Percentiles rank a stretch among this genome's conserved stretches.
These are phyloP conservation scores for Trachops cirrhosus DNA, from an alignment of 2,797 vertebrate species.

Conservation along the genomic window DNA sequence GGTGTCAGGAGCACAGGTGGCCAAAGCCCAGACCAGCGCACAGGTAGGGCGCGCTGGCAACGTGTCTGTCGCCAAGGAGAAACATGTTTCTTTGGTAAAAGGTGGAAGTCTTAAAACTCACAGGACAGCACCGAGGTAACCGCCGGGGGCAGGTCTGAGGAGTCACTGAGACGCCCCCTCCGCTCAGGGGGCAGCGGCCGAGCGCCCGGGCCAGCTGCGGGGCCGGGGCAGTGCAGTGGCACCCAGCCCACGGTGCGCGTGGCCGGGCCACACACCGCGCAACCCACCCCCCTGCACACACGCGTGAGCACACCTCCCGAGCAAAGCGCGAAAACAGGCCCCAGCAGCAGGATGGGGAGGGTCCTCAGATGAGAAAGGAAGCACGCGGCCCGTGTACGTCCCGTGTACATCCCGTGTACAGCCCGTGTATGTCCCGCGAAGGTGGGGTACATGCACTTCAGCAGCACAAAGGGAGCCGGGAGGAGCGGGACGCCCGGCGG, in stretches of 20 bases:
- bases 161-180: no score
- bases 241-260: no score
- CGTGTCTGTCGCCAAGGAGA: not conserved
- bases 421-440: no score
- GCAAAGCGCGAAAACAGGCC: no score
- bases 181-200: no score
- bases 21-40: no score
- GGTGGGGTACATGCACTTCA: rapidly evolving
- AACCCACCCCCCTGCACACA: not conserved
- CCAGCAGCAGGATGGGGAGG: not conserved
- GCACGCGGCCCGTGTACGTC: rapidly evolving
- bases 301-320: not conserved
- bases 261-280: no score
- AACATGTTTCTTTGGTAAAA: not conserved
- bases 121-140: not conserved
- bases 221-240: no score
- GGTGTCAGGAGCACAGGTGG: not conserved
- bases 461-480: not conserved
- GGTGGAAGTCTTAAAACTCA: not conserved
- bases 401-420: no score
- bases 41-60: not conserved
- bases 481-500: no score
- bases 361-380: no score
- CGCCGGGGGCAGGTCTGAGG: not conserved
- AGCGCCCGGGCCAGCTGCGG: no score